Base-by-base conservation (phyloP, 1,140 invertebrate species). In the Cydia fagiglandana region DNA sequence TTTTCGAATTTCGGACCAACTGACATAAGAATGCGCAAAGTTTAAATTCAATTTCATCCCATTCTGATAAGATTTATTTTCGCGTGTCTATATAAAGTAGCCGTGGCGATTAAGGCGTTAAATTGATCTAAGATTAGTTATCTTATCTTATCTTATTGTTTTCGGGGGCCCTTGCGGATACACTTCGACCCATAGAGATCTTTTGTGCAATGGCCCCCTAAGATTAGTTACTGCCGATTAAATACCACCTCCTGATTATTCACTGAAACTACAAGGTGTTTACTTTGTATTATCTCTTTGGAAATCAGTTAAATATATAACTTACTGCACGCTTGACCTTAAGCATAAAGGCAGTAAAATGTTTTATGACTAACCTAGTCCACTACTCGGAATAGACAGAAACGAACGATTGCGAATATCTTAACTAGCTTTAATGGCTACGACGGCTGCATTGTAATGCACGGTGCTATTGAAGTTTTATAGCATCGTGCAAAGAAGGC, bases 381-480 rank as follows among this genome's bases (percentile, higher is more conserved):
- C 15, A 24, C 17, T 61, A 45, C 64, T 38, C 15, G 15, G 66
- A 70, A 70, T 38, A 9, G 66, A 41, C 24, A 17, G 66, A 70
- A 38, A 70, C n/a, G 34, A 41, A 15, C 17, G 84, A 83, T 86
- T 83, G 84, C 87, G 77, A 85, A 86, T 87, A 83, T 84, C 81
- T 85, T 81, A 86, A 88, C 82, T 79, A 83, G 80, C 81, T 87
- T 86, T 86, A 86, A 85, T 84, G 77, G 79, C 78, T 78, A 78
- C 82, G 73, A 77, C 66, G 78, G 41, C 74, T 80, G 85, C 86
- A 89, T 91, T 88, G 83, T 85, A 88, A 90, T 91, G 88, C 85
- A 87, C 86, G 90, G 87, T 82, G 84, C 86, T 82, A 89, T 91
- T 91, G 89, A 90, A 88, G 87, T 91, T 91, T 91, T 91, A 91